These are phyloP conservation scores for Serilophus lunatus DNA, from an alignment of 2,113 vertebrate species.

Conservation along the genomic window DNA sequence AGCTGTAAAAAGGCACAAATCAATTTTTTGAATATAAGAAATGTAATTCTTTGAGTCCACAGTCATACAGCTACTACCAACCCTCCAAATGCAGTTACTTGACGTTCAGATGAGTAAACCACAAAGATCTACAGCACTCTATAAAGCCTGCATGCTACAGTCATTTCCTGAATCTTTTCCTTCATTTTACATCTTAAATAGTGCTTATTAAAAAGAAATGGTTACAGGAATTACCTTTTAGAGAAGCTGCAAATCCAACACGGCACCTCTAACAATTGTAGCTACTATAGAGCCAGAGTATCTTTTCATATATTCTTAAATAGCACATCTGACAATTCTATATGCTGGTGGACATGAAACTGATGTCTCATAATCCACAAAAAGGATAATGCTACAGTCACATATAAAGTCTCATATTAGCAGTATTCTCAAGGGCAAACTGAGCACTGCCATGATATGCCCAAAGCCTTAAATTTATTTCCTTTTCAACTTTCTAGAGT, in stretches of 20 bases:
- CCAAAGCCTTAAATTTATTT: not conserved
- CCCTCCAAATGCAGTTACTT: not conserved
- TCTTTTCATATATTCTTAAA: not conserved
- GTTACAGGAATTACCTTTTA: slow-evolving; percentile 15
- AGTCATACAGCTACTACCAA: not conserved
- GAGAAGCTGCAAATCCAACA: not conserved
- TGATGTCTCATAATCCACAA: not conserved
- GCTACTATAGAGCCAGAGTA: not conserved
- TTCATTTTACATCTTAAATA: not conserved
- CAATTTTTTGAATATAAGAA: not conserved
- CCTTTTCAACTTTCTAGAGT: not conserved
- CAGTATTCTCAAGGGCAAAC: slow-evolving; percentile 5
- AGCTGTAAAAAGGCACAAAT: not conserved
- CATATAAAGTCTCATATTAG: not conserved
- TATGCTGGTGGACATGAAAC: not conserved
- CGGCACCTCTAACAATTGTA: not conserved
- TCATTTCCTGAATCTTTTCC: not conserved
- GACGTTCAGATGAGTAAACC: not conserved
- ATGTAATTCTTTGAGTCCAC: not conserved
- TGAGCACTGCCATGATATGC: not conserved
- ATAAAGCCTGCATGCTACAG: not conserved
- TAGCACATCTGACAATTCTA: not conserved
- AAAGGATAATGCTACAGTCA: not conserved
- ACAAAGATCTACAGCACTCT: not conserved
- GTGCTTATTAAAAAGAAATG: not conserved